These are phyloP conservation scores for Eustalomyia histrio DNA, from an alignment of 2,888 invertebrate species.

Conservation along the genomic window DNA sequence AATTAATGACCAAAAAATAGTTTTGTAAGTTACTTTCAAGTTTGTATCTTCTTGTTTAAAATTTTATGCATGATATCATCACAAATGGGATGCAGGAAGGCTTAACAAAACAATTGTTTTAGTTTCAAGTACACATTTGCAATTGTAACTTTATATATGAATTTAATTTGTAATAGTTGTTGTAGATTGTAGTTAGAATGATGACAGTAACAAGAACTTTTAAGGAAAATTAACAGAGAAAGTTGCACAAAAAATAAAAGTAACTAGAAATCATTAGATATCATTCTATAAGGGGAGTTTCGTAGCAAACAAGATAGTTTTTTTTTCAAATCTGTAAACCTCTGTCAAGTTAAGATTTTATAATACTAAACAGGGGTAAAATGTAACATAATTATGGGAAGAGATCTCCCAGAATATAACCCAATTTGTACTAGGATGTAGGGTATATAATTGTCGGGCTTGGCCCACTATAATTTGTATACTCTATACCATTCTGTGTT, in stretches of 20 bases:
- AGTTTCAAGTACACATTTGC: neutral
- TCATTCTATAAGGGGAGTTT: neutral
- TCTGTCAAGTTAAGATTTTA: no score
- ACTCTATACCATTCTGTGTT: no score
- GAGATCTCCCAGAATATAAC: no score
- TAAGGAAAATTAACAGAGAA: neutral
- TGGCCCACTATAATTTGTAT: no score
- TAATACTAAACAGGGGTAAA: no score
- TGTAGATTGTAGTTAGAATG: neutral
- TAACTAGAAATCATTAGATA: no score
- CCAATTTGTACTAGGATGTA: no score
- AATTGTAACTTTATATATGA: neutral
- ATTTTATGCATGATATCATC: neutral
- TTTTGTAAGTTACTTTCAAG: neutral
- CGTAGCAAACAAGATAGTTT: no score
- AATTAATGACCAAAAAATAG: neutral
- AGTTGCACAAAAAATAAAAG: neutral
- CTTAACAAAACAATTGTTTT: constrained; percentile 5
- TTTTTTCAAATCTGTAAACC: no score
- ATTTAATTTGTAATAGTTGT: neutral
- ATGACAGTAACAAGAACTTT: neutral
- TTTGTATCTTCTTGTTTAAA: neutral
- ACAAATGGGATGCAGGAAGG: neutral
- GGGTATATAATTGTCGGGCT: no score
- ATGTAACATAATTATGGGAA: no score